A percentile compares a stretch with the other conserved stretches of the same genome.
Evolutionary conservation across 2,797 vertebrate species (phyloP).

Genomic region (Danionella dracula): DNA sequence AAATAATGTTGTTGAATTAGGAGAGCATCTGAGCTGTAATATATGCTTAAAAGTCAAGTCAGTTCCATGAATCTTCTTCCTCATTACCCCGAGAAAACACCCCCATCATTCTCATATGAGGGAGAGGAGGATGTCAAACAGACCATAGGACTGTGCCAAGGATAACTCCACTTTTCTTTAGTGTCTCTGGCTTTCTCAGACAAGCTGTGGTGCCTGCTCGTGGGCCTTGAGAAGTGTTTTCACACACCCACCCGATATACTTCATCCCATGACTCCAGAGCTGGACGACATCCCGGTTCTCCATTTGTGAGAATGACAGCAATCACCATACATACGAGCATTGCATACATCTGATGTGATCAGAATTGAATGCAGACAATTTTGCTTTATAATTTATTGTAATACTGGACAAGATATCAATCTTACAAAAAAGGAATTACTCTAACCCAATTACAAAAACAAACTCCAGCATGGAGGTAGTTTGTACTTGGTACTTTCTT

Average conservation of each 20-base stretch:
- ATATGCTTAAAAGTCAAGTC: conserved; percentile 38
- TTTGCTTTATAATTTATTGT: too few relatives aligned
- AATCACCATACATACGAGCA: background rate
- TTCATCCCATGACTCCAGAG: conserved; percentile 20
- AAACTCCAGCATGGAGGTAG: too few relatives aligned
- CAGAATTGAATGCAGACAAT: background rate
- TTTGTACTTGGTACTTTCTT: too few relatives aligned
- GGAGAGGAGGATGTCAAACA: conserved; percentile 37
- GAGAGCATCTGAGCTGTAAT: conserved; percentile 23
- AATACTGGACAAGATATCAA: too few relatives aligned
- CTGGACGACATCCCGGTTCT: background rate
- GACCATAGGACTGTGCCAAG: conserved; percentile 38
- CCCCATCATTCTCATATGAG: conserved; percentile 43
- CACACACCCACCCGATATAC: conserved; percentile 33
- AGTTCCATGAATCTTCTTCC: conserved; percentile 33
- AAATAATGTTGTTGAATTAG: conserved; percentile 30
- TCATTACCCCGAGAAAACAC: conserved; percentile 42
- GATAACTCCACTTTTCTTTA: conserved; percentile 38
- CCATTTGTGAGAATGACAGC: background rate
- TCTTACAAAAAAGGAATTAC: too few relatives aligned
- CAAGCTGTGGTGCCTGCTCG: conserved; percentile 24
- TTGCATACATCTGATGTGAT: background rate
- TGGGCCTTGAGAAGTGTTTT: conserved; percentile 30
- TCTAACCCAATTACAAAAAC: too few relatives aligned
- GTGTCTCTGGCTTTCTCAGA: conserved; percentile 41